Percentiles rank a stretch among this genome's conserved stretches.
These are phyloP conservation scores for Enteromius fasciolatus DNA, from an alignment of 2,797 vertebrate species.

Conservation along the genomic window DNA sequence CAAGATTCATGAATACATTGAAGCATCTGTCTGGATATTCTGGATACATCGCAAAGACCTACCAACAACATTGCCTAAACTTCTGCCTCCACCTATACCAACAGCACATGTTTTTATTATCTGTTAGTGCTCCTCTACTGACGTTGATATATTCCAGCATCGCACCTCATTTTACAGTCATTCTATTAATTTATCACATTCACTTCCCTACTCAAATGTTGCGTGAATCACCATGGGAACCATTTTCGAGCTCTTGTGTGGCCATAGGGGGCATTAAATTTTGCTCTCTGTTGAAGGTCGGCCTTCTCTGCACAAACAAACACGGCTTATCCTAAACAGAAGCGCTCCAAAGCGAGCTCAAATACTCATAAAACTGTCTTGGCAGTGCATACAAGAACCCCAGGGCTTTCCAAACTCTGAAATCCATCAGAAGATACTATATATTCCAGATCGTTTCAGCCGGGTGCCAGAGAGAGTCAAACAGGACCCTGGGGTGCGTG, in stretches of 20 bases:
- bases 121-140: not conserved
- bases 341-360: conserved; percentile 32
- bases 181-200: conserved; percentile 18
- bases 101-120: conserved; percentile 2
- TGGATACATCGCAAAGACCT: not conserved
- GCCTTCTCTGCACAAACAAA: conserved; percentile 50
- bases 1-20: not conserved
- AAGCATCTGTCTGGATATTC: conserved; percentile 8
- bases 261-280: conserved; percentile 43
- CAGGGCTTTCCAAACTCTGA: conserved; percentile 15
- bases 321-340: conserved; percentile 46
- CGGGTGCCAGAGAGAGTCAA: not conserved
- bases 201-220: conserved; percentile 13
- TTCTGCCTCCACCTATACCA: not conserved
- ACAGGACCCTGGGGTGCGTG: conserved; percentile 5
- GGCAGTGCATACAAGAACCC: conserved; percentile 17
- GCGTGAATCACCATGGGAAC: conserved; percentile 29
- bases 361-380: conserved; percentile 47
- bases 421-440: conserved; percentile 22
- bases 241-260: conserved; percentile 26
- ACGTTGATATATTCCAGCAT: not conserved
- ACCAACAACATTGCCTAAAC: not conserved
- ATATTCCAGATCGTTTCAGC: conserved; percentile 23
- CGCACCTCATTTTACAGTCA: conserved; percentile 2
- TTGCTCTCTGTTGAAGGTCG: conserved; percentile 35